Evolutionary conservation across 2,797 vertebrate species (phyloP), one percentile per base, ranked within the genome.

Genomic region (Uromys caudimaculatus): DNA sequence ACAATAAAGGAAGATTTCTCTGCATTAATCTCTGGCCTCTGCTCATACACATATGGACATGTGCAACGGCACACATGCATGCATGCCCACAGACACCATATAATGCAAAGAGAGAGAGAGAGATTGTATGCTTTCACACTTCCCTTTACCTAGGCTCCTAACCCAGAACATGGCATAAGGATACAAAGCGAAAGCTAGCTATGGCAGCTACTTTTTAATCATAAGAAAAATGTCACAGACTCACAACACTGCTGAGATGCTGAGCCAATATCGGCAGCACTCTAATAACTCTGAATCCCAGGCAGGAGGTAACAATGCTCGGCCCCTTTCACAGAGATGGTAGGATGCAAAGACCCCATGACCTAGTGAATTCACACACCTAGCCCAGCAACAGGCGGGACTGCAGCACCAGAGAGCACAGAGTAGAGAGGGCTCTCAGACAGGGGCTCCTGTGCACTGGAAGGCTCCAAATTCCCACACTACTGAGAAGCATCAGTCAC

Each of bases 201-300:
- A 47, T 38, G 71, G 87, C 76, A 91, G 54, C 93, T 38, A 50
- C 60, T 93, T 41, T 81, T n/a, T 94, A 58, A 81, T 21, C 35
- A 75, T 41, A n/a, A 81, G 10, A 17, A 17, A 2, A 62, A 86
- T 17, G 9, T 13, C 29, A 50, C 85, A 85, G 14, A 90, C 58
- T 85, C 24, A 8, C 3, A 41, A 41, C 29, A 32, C 6, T 41
- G 75, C n/a, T 52, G 23, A 92, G 29, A 81, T 58, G 27, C 67
- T 41, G 11, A 90, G n/a, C 17, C 32, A n/a, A 29, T 32, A 52
- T 38, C 27, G 78, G 23, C 50, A 90, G 23, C 47, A 84, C 84
- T 54, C 50, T 77, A 54, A 38, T 52, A 38, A 3, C 9, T 10
- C n/a, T 32, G 38, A 54, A 52, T 21, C 24, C 62, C 81, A 75